Evolutionary conservation across 2,113 vertebrate species (phyloP), one percentile per base, ranked within the genome.

Genomic region (Ceratotherium simum): DNA sequence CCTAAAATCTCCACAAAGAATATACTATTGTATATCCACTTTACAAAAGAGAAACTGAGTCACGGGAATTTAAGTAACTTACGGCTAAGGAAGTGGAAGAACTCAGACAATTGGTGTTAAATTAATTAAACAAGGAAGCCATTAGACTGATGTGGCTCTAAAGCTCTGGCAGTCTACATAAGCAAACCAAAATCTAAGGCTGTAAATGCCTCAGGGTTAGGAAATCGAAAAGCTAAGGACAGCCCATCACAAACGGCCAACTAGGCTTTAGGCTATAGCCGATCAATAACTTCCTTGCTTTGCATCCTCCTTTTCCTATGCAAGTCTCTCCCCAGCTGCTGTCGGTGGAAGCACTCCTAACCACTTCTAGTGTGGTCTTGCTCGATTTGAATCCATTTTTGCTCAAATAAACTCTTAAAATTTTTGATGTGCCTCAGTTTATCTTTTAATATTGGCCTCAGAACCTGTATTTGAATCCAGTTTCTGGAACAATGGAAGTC

Each of bases 11-110:
- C 58, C 29, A 8, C 8, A 85, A 58, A 29, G 4, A 91, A 73
- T 80, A 60, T 54, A 51, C 12, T 42, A 7, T 21, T 93, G 31
- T 51, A 62, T 79, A 36, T 78, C 4, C 23, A 46, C 76, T 93
- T 83, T 95, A 72, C 92, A 96, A 48, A 56, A 48, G 29, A 25
- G 75, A 92, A 90, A 69, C 39, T 42, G 54, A 91, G 17, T 20
- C 56, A 29, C 6, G 21, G 48, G 27, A 91, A 69, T 16, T 85
- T 80, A 75, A 39, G 13, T 86, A 27, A 60, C 12, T 62, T 48
- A 86, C 18, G 72, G 67, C 42, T 80, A 75, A 86, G 33, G 75
- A 27, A n/a, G 17, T 90, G 42, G 7, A 60, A 56, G 23, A 87
- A 76, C 51, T 42, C 56, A 33, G 70, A 83, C 18, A 82, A 31